Percentiles rank a stretch among this genome's conserved stretches.
Conservation (phyloP, 2,113 vertebrate species). For the Clinocottus analis region DNA sequence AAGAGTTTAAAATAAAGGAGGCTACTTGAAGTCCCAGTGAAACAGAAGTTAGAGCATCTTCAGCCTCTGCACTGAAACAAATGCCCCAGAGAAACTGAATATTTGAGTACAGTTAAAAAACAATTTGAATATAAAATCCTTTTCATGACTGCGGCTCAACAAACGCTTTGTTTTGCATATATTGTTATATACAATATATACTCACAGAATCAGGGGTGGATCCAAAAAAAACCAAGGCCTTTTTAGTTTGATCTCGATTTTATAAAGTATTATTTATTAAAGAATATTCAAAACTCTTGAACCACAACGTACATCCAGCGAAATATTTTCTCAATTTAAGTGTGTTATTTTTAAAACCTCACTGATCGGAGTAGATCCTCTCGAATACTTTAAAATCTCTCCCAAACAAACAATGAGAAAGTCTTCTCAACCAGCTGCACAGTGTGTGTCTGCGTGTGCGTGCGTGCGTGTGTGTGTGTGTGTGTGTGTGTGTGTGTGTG, state of each 20-base stretch:
- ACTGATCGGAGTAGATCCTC: background rate
- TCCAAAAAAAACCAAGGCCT: too few species aligned
- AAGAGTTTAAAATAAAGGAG: background rate
- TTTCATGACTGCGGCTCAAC: background rate
- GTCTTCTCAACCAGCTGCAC: constrained; percentile 51
- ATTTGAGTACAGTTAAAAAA: background rate
- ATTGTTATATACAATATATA: too few species aligned
- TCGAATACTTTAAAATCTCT: background rate
- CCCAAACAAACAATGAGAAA: constrained; percentile 32
- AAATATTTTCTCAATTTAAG: too few species aligned
- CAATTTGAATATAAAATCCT: background rate
- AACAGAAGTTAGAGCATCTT: too few species aligned
- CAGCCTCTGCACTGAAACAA: too few species aligned
- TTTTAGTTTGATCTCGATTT: too few species aligned
- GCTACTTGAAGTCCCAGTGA: background rate
- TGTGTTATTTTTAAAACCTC: constrained; percentile 18
- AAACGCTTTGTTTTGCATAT: too few species aligned
- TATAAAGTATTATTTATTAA: too few species aligned
- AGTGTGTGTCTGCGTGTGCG: background rate
- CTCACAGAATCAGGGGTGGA: too few species aligned
- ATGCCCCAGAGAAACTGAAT: too few species aligned
- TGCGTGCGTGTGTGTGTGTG: background rate
- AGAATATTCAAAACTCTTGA: too few species aligned
- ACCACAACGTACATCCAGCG: too few species aligned
- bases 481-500: background rate